Evolutionary conservation across 2,797 vertebrate genomes (phyloP).

Genomic region (Cyclura pinguis): DNA sequence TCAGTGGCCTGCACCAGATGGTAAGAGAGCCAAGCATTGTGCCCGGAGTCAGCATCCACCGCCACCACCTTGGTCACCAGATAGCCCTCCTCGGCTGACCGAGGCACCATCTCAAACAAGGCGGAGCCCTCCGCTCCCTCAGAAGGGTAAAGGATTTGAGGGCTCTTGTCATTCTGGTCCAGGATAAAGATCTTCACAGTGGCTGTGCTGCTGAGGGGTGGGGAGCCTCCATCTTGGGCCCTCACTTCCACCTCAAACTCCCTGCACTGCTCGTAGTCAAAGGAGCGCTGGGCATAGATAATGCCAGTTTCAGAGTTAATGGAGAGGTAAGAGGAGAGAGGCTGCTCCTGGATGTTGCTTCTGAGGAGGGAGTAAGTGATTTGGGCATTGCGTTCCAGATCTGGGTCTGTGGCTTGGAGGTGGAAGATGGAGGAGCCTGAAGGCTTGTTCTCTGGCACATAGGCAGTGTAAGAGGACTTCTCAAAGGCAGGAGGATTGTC

Average conservation of each 20-base stretch:
- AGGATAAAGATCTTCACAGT: slow-evolving; percentile 80
- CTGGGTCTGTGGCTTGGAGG: slow-evolving; percentile 59
- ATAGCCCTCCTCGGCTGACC: slow-evolving; percentile 47
- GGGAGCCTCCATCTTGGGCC: slow-evolving; percentile 79
- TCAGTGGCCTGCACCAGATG: slow-evolving; percentile 74
- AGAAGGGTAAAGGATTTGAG: slow-evolving; percentile 80
- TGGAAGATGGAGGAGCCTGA: slow-evolving; percentile 43
- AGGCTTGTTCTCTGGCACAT: slow-evolving; percentile 59
- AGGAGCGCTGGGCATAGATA: slow-evolving; percentile 59
- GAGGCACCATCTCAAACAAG: slow-evolving; percentile 58
- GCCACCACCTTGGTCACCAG: slow-evolving; percentile 67
- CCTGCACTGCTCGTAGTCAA: slow-evolving; percentile 78
- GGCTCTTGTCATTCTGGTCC: slow-evolving; percentile 83
- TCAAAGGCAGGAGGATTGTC: slow-evolving; percentile 71
- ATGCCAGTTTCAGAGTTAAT: slow-evolving; percentile 68
- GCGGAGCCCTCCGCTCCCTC: slow-evolving; percentile 59
- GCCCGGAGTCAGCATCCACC: slow-evolving; percentile 71
- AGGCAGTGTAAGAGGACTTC: slow-evolving; percentile 53
- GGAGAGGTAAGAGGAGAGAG: slow-evolving; percentile 67
- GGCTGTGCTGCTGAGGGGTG: slow-evolving; percentile 75
- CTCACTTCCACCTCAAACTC: slow-evolving; percentile 79
- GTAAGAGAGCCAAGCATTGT: no score
- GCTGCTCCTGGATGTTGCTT: slow-evolving; percentile 27
- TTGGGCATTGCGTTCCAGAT: slow-evolving; percentile 56
- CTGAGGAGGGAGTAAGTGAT: slow-evolving; percentile 64